Percentiles rank a stretch among this genome's conserved stretches.
phyloP scores from a whole-genome alignment of 2,888 invertebrate species.

The Papilio protenor region DNA sequence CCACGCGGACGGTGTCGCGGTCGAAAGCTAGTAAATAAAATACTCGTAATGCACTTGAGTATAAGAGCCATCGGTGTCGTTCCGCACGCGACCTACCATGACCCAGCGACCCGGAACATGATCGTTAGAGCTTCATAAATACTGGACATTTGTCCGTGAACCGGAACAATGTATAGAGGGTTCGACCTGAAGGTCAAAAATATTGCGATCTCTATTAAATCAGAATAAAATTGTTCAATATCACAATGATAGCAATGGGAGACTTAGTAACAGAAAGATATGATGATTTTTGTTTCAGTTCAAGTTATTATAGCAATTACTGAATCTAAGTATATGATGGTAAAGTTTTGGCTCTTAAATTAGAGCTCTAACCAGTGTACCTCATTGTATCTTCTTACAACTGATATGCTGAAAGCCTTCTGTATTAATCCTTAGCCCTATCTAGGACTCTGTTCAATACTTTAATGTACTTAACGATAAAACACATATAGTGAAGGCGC shows the following conservation, averaged over 20 bases:
- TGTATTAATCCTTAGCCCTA: background rate
- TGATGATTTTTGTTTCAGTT: background rate
- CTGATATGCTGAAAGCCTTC: background rate
- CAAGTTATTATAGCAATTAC: background rate
- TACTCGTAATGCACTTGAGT: background rate
- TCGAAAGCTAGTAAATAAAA: background rate
- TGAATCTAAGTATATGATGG: background rate
- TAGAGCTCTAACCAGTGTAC: background rate
- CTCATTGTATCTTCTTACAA: background rate
- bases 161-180: slow-evolving; percentile 39
- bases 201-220: slow-evolving; percentile 15
- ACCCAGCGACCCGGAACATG: slow-evolving; percentile 55
- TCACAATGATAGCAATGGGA: background rate
- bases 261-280: background rate
- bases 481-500: slow-evolving; percentile 17
- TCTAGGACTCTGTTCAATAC: background rate
- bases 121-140: slow-evolving; percentile 19
- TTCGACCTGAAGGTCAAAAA: slow-evolving; percentile 47
- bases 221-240: slow-evolving; percentile 2
- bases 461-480: slow-evolving; percentile 11
- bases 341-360: background rate
- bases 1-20: too few relatives aligned
- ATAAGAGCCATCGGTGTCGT: slow-evolving; percentile 57
- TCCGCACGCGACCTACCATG: slow-evolving; percentile 59
- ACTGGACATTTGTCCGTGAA: slow-evolving; percentile 22